These are phyloP conservation scores for Lysandra bellargus DNA, from an alignment of 2,888 invertebrate genomes.

Conservation along the genomic window DNA sequence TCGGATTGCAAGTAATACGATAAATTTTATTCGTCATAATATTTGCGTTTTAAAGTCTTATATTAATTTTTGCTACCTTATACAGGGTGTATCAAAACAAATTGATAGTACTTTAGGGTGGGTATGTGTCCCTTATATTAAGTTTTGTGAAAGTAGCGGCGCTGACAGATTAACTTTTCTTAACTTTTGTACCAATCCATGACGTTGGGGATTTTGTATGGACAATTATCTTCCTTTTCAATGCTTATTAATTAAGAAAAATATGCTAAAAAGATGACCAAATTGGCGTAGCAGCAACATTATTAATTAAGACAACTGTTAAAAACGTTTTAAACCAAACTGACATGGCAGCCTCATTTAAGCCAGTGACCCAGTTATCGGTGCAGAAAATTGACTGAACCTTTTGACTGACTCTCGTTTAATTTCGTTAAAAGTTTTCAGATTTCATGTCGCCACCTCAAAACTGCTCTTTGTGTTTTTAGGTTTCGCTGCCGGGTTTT, in stretches of 20 bases:
- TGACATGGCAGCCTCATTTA: conserved; percentile 54
- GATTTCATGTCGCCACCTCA: conserved; percentile 27
- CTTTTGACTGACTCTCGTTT: conserved; percentile 20
- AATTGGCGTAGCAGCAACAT: neutral
- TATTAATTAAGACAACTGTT: neutral
- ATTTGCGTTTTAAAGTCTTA: no score
- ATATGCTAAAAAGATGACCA: neutral
- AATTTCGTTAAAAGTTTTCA: conserved; percentile 32
- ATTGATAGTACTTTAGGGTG: no score
- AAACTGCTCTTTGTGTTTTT: conserved; percentile 5
- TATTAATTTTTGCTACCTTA: no score
- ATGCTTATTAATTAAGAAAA: neutral
- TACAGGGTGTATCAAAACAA: no score
- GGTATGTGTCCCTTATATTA: no score
- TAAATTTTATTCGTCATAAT: no score
- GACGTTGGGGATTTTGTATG: no score
- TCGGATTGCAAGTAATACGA: no score
- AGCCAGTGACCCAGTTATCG: conserved; percentile 63
- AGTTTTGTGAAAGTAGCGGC: no score
- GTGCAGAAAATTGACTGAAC: conserved; percentile 35
- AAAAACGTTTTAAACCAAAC: neutral
- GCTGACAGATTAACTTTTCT: no score
- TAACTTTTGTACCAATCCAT: no score
- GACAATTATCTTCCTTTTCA: no score
- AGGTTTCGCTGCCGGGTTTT: conserved; percentile 6